Evolutionary conservation across 2,113 vertebrate genomes (phyloP).

Genomic region (Donacobius atricapilla): DNA sequence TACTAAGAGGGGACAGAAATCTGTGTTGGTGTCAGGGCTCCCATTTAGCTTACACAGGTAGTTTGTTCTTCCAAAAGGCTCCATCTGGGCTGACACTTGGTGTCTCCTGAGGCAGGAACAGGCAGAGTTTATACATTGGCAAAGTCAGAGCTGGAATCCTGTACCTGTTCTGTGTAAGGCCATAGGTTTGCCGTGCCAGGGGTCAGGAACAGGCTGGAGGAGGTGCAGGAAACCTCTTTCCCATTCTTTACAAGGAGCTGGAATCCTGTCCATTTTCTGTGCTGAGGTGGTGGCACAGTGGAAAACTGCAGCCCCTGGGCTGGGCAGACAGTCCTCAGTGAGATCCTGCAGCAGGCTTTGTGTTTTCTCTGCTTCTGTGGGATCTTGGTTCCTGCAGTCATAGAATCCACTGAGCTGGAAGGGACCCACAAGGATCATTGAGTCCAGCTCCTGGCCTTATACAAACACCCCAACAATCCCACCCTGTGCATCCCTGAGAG

Average conservation of each 20-base stretch:
- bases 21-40: background rate
- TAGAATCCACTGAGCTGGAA: background rate
- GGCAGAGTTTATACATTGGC: background rate
- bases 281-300: background rate
- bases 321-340: background rate
- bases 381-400: background rate
- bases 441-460: background rate
- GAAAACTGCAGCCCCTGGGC: background rate
- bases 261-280: background rate
- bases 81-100: background rate
- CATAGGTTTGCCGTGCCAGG: rapidly evolving
- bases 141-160: background rate
- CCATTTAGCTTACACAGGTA: background rate
- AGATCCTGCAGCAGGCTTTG: background rate
- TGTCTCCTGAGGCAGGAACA: background rate
- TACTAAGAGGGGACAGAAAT: background rate
- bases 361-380: background rate
- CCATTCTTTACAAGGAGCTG: background rate
- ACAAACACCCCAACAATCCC: background rate
- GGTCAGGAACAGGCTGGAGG: background rate
- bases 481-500: background rate
- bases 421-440: rapidly evolving
- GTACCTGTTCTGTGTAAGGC: background rate
- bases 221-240: background rate
- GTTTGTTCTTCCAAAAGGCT: background rate